Conservation (phyloP, 2,797 vertebrate species). For the Clamator glandarius region DNA sequence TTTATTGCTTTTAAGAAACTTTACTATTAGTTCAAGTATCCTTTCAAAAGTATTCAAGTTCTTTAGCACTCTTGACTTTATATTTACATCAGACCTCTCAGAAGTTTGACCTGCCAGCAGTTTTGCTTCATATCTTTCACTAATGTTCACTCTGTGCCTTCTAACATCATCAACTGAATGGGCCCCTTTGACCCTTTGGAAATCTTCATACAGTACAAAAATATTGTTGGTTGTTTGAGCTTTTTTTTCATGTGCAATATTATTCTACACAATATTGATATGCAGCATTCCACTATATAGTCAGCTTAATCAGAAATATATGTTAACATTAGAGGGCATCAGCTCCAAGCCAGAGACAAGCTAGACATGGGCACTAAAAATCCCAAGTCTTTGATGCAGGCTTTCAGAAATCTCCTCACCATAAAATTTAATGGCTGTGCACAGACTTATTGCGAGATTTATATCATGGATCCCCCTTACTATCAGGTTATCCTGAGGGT, state of each 20-base stretch:
- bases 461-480: background rate
- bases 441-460: background rate
- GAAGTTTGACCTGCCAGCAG: background rate
- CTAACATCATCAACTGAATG: background rate
- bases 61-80: background rate
- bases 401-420: background rate
- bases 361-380: background rate
- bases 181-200: background rate
- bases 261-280: background rate
- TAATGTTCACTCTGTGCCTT: background rate
- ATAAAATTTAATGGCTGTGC: background rate
- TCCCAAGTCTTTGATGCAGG: background rate
- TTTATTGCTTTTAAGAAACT: background rate
- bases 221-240: no score
- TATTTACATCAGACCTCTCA: background rate
- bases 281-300: background rate
- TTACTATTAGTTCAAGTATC: background rate
- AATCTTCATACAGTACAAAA: background rate
- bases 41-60: background rate
- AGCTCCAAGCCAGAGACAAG: background rate
- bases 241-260: background rate
- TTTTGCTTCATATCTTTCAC: background rate
- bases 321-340: background rate
- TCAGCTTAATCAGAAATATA: background rate
- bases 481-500: background rate